Conservation (phyloP, 1,140 invertebrate genomes). For the Tribolium madens region DNA sequence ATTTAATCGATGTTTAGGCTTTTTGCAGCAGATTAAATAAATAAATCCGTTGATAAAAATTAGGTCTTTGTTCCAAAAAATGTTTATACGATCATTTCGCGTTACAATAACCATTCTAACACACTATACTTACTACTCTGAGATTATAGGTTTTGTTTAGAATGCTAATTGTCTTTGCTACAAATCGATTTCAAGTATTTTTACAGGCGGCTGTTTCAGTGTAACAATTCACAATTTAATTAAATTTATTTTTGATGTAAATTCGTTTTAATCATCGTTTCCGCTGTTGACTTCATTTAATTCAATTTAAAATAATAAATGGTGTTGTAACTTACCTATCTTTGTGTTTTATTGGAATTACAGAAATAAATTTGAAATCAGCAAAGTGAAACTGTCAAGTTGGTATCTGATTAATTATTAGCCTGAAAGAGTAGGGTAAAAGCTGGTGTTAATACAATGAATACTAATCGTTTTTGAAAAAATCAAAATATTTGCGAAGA, state of each 20-base stretch:
- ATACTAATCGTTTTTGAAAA: constrained; percentile 7
- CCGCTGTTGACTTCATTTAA: constrained; percentile 20
- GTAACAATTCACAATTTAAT: not conserved
- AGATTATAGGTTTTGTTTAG: not conserved
- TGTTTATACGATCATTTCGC: no score
- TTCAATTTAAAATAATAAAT: constrained; percentile 30
- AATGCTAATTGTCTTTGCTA: not conserved
- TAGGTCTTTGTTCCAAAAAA: no score
- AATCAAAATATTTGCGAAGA: not conserved
- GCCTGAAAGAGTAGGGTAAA: not conserved
- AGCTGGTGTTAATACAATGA: not conserved
- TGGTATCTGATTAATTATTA: constrained; percentile 16
- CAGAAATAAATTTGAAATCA: constrained; percentile 16
- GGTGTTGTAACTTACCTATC: constrained; percentile 11
- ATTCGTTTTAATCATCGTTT: constrained; percentile 23
- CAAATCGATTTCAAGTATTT: not conserved
- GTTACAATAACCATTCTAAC: not conserved
- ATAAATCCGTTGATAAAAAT: not conserved
- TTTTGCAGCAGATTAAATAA: not conserved
- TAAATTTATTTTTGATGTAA: constrained; percentile 22
- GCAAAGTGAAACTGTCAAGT: constrained; percentile 20
- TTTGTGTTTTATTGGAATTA: constrained; percentile 26
- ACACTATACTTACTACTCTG: not conserved
- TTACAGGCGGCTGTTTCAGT: not conserved
- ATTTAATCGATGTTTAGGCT: not conserved